phyloP scores from a whole-genome alignment of 2,113 vertebrate species.

The Oreochromis spilurus region DNA sequence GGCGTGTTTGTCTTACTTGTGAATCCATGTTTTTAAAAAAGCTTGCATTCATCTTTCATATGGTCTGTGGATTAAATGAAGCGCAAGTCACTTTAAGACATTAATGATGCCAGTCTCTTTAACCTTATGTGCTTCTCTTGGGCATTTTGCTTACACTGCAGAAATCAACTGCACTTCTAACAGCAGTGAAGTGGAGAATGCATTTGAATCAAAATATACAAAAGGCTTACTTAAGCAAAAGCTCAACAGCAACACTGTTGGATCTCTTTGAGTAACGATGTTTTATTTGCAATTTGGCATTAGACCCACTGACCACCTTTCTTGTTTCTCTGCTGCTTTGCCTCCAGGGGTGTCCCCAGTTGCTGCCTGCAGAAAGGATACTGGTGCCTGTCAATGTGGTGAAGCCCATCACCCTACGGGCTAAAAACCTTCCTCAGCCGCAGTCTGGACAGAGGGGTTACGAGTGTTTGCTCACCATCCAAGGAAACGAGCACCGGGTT shows the following conservation, averaged over 20 bases:
- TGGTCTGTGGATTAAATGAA: not conserved
- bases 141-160: not conserved
- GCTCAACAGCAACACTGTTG: not conserved
- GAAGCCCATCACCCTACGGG: slow-evolving; percentile 93
- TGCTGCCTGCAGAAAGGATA: slow-evolving; percentile 87
- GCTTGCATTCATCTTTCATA: not conserved
- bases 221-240: not conserved
- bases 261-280: not conserved
- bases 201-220: not conserved
- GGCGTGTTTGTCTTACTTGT: not conserved
- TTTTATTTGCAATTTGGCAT: not conserved
- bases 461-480: slow-evolving; percentile 91
- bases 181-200: not conserved
- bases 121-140: not conserved
- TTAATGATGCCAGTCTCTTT: not conserved
- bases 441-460: slow-evolving; percentile 97
- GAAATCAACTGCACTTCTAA: not conserved
- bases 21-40: not conserved
- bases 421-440: slow-evolving; percentile 94
- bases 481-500: slow-evolving; percentile 87
- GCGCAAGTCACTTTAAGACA: not conserved
- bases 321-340: not conserved
- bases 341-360: slow-evolving; percentile 89
- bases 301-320: not conserved
- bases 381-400: slow-evolving; percentile 93